A percentile compares a stretch with the other conserved stretches of the same genome.
Conservation (phyloP, 1,140 invertebrate species). For the Drosophila saltans region DNA sequence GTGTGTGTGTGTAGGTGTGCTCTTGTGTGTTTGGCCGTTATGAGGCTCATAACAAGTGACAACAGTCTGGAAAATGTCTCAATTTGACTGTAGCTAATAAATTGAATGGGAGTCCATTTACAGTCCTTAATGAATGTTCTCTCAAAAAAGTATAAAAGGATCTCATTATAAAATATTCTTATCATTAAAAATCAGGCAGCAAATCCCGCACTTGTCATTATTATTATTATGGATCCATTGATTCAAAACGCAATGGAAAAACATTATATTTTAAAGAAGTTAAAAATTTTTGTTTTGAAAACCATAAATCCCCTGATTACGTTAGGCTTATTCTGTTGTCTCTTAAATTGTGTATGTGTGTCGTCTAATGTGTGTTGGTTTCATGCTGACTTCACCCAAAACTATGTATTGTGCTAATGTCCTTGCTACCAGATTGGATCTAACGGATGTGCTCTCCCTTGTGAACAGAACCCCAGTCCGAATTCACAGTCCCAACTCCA, state of each 20-base stretch:
- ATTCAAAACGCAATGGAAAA: background rate
- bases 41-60: constrained; percentile 5
- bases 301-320: background rate
- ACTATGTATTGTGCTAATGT: constrained; percentile 9
- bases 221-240: background rate
- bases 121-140: background rate
- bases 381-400: constrained; percentile 17
- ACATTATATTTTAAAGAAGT: background rate
- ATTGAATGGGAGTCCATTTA: constrained; percentile 2
- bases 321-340: background rate
- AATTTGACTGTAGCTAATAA: constrained; percentile 6
- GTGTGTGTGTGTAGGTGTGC: too few relatives aligned
- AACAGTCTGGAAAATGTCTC: constrained; percentile 11
- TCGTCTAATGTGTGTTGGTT: constrained; percentile 4
- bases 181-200: too few relatives aligned
- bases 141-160: too few relatives aligned
- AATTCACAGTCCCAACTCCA: background rate
- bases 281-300: too few relatives aligned
- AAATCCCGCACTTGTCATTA: background rate
- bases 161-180: too few relatives aligned
- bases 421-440: constrained; percentile 6
- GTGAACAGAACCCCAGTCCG: constrained; percentile 5
- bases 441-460: constrained; percentile 18
- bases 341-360: background rate
- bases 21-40: background rate